Base-by-base conservation (phyloP, 1,140 invertebrate species). In the Zaprionus inermis region DNA sequence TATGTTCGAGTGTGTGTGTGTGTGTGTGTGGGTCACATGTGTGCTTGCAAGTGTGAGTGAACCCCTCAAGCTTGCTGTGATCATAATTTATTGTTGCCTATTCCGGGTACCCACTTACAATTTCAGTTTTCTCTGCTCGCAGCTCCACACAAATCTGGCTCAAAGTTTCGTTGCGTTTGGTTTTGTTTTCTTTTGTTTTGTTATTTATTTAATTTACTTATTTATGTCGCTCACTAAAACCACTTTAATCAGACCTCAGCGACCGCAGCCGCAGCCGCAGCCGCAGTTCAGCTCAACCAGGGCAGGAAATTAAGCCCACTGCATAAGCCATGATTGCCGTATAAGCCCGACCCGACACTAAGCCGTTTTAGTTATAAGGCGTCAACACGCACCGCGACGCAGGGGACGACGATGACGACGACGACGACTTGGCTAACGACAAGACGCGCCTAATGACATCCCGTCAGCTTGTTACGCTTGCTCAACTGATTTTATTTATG, bases 171-270 rank as follows among this genome's bases (percentile, higher is more conserved):
- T 18, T 32, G 52, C 36, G 7, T 59, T 41, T 44, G 18, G n/a
- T 55, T 70, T 36, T 61, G 18, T 41, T 58, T 56, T 44, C 44
- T 60, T 61, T 70, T 44, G 56, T 49, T 81, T 76, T 66, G 57
- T 64, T 76, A 61, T 76, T 72, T 76, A 61, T 79, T 76, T 72
- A 72, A 81, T 88, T 78, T 88, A 86, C 88, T 85, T 86, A 86
- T 88, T 85, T 77, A 88, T 78, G 76, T 86, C 63, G 63, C 80
- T 61, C 72, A 70, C 52, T 69, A 75, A 88, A 88, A 82, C 68
- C 79, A 88, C 76, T 88, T 88, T 86, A 86, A 86, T 88, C 82
- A 86, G 76, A 38, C 57, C 65, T n/a, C 30, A 32, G 51, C 64
- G 70, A 73, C 36, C 68, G 60, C 32, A 28, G 22, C 2, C 46